Base-by-base conservation (phyloP, 1,140 invertebrate genomes). In the Drosophila murphyi region DNA sequence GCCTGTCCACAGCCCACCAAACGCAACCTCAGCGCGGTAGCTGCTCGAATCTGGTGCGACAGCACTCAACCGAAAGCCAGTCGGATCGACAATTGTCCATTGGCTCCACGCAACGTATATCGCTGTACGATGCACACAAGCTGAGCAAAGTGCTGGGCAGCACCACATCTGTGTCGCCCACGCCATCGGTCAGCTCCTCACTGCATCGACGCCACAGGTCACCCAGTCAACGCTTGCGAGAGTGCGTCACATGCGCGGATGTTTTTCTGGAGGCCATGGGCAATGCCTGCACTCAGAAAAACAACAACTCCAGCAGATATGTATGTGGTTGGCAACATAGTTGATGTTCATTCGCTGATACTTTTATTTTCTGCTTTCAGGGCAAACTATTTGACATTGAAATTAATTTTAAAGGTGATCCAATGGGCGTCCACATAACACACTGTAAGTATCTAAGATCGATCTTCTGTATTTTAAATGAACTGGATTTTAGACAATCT, bases 331-430 rank as follows among this genome's bases (percentile, higher is more conserved):
- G 20, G 12, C 2, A 0, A 3, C 12, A 2, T 12, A 28, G 37
- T 28, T 35, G 4, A 48, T 32, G 10, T 45, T 5, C 3, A 29
- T 60, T n/a, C 2, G 10, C n/a, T 10, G n/a, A 34, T 10, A 39
- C 45, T 35, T n/a, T 34, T 50, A 3, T 6, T 34, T 20, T 34
- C 0, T 34, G 5, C 2, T 80, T 82, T 20, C 85, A 96, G 96
- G 96, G 96, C 28, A 97, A 97, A 91, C 95, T 96, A 81, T 94
- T 97, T 92, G 96, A 97, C 91, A 95, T 97, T 65, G 96, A 97
- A 92, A 96, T 97, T 92, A 95, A 96, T 91, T 96, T 94, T 91
- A 95, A 95, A 82, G 96, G 95, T 43, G 95, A 95, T 92, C 95
- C 95, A 1, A 94, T 96, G 74, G 96, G 96, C 52, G 96, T 96